These are phyloP conservation scores for Sphaerophoria rueppellii DNA, from an alignment of 2,888 invertebrate species.

Conservation along the genomic window DNA sequence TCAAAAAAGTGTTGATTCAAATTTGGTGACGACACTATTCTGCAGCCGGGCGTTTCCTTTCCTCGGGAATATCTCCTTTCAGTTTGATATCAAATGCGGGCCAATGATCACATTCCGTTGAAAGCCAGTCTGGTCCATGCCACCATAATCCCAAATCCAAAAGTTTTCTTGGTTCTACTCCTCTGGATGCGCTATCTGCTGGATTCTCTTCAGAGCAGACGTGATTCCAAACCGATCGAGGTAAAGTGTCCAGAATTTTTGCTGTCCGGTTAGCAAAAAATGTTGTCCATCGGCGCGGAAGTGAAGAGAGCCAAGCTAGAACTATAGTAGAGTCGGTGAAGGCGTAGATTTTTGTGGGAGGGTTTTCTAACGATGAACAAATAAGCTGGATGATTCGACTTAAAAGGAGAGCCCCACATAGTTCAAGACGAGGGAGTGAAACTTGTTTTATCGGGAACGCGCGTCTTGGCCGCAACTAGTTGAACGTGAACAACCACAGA, in stretches of 20 bases:
- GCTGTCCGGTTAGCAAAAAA: constrained; percentile 6
- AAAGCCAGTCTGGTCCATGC: neutral
- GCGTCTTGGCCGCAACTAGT: constrained; percentile 1
- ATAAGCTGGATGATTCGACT: constrained; percentile 3
- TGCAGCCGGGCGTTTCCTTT: neutral
- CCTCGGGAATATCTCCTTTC: neutral
- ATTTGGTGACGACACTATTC: neutral
- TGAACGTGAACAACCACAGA: neutral
- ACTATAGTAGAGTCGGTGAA: constrained; percentile 13
- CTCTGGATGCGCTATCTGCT: constrained; percentile 21
- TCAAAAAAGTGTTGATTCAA: neutral
- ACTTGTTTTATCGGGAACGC: constrained; percentile 4
- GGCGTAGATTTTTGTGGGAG: neutral
- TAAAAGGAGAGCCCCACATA: constrained; percentile 5
- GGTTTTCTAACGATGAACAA: neutral
- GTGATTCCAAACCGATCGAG: constrained; percentile 13
- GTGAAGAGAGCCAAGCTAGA: constrained; percentile 16
- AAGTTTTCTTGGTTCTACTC: neutral
- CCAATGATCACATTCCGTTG: neutral
- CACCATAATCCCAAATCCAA: neutral
- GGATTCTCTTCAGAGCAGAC: constrained; percentile 12
- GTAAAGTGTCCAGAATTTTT: neutral
- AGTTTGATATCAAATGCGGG: neutral
- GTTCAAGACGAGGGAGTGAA: constrained; percentile 20
- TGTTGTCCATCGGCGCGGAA: constrained; percentile 12